Evolutionary conservation across 1,140 invertebrate genomes (phyloP).

Genomic region (Sycophila sp.): DNA sequence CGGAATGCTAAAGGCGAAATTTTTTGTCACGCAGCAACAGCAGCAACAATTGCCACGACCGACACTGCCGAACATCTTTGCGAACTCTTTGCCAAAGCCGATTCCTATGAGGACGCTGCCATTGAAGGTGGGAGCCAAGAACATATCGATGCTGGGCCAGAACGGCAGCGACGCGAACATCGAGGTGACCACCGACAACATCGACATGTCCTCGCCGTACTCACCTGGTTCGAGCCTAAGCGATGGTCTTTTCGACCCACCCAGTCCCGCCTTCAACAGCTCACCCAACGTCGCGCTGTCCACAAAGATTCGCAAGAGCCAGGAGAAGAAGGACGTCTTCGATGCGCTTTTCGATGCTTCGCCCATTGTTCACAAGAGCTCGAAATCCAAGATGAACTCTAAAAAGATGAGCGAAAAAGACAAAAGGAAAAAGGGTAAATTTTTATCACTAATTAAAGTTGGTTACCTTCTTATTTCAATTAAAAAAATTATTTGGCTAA

Average conservation of each 20-base stretch:
- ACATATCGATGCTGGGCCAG: constrained; percentile 53
- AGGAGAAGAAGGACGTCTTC: constrained; percentile 66
- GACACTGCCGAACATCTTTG: constrained; percentile 57
- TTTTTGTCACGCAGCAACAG: background rate
- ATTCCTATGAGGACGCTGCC: constrained; percentile 31
- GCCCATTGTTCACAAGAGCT: constrained; percentile 53
- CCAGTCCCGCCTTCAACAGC: constrained; percentile 64
- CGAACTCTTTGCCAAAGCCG: constrained; percentile 51
- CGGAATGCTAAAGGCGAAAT: no score
- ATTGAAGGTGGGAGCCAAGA: constrained; percentile 51
- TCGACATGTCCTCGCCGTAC: constrained; percentile 85
- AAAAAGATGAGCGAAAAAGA: constrained; percentile 66
- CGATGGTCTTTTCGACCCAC: constrained; percentile 87
- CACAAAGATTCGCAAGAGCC: constrained; percentile 53
- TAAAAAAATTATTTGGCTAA: no score
- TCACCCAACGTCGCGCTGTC: constrained; percentile 48
- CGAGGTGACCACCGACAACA: constrained; percentile 50
- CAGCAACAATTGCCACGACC: constrained; percentile 55
- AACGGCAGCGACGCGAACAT: constrained; percentile 61
- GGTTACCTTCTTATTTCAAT: background rate
- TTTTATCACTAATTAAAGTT: no score
- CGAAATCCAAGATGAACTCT: constrained; percentile 51
- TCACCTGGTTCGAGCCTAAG: constrained; percentile 85
- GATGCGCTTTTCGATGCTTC: constrained; percentile 69
- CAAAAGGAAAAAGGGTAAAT: constrained; percentile 56